Base-by-base conservation (phyloP, 2,113 vertebrate genomes). In the Thomomys bottae region DNA sequence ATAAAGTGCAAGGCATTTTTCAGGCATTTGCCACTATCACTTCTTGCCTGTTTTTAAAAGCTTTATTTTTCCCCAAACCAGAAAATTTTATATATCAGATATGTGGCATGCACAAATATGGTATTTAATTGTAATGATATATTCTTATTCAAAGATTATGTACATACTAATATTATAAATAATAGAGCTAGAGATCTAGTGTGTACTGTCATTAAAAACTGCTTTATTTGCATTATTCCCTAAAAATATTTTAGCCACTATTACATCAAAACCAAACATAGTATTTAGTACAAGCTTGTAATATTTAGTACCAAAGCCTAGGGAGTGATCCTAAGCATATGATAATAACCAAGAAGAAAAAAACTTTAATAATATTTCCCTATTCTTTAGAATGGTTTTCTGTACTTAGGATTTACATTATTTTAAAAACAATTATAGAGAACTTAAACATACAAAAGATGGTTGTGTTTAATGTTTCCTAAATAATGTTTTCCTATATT, bases 211-310 rank as follows among this genome's bases (percentile, higher is more conserved):
- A 82, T 40, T 90, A 1, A 76, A 45, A 61, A 38, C 14, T 45
- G 34, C 2, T 66, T 85, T 45, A 64, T 63, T 70, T 77, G 9
- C 21, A 70, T 90, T 70, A 93, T 70, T 5, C 6, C 21, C 38
- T 86, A 3, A 87, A 91, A 80, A 73, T 84, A 61, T 70, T 89
- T 91, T 89, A 70, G 3, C 15, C 77, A 24, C 54, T 40, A 77
- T 64, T 24, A 38, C 18, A 78, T 45, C 42, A 85, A 23, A 82
- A 88, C n/a, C 64, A 11, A 88, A 26, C 61, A 7, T 28, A 81
- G 9, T 59, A 82, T 77, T 79, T 54, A 59, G 5, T 70, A 63
- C 73, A 34, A 87, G 57, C 28, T 6, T 86, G 8, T 30, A 68
- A 6, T 38, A 66, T 75, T 71, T 36, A 80, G 9, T 87, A 40